Percentiles rank a stretch among this genome's conserved stretches.
These are phyloP conservation scores for Scaptodrosophila lebanonensis DNA, from an alignment of 1,140 invertebrate species.

Conservation along the genomic window DNA sequence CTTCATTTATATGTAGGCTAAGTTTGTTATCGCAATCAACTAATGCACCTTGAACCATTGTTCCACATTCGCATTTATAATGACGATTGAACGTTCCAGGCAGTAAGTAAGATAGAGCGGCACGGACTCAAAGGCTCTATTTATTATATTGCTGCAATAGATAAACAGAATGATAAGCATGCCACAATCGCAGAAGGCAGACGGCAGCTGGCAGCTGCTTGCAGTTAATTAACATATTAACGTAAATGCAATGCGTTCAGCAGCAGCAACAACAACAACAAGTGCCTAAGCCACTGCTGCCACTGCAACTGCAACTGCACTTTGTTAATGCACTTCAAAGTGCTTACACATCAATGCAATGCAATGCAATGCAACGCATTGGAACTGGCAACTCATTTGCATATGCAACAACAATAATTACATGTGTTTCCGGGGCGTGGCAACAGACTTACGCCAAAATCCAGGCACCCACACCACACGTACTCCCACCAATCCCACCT, in stretches of 20 bases:
- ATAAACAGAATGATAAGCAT: constrained; percentile 41
- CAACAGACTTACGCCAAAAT: too few species aligned
- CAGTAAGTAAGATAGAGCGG: too few species aligned
- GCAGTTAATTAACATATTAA: constrained; percentile 72
- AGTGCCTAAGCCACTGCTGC: constrained; percentile 15
- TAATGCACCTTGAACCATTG: too few species aligned
- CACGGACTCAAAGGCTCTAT: too few species aligned
- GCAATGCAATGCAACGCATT: constrained; percentile 15
- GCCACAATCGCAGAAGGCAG: constrained; percentile 47
- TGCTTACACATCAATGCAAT: constrained; percentile 58
- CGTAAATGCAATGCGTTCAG: constrained; percentile 40
- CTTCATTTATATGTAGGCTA: too few species aligned
- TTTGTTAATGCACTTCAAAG: constrained; percentile 73
- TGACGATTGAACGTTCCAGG: too few species aligned
- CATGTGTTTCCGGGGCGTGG: constrained; percentile 44
- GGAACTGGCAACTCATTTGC: constrained; percentile 45
- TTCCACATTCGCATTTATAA: too few species aligned
- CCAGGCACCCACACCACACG: constrained; percentile 9
- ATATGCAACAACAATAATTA: constrained; percentile 61
- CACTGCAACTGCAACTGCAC: constrained; percentile 44
- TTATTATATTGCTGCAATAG: too few species aligned
- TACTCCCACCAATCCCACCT: background rate
- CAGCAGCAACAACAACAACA: constrained; percentile 7
- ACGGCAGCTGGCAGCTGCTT: constrained; percentile 46
- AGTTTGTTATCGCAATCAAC: too few species aligned